Evolutionary conservation across 2,888 invertebrate genomes (phyloP).

Genomic region (Mesorhabditis sp.): DNA sequence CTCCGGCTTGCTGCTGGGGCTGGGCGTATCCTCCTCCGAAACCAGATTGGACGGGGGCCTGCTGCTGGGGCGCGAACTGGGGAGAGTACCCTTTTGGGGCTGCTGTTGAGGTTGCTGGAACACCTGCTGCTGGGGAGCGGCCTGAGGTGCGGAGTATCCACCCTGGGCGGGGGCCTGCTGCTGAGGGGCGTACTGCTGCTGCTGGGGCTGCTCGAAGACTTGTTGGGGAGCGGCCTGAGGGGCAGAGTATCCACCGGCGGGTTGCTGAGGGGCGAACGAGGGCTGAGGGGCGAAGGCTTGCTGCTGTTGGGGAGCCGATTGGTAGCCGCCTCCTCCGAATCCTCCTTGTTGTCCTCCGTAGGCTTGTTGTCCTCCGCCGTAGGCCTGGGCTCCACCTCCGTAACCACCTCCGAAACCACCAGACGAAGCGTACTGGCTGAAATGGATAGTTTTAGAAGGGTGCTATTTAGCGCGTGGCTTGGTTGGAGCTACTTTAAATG

Average conservation of each 20-base stretch:
- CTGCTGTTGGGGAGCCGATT: background rate
- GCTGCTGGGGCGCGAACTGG: slow-evolving; percentile 1
- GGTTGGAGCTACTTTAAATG: background rate
- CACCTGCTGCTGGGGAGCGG: background rate
- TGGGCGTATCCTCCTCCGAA: background rate
- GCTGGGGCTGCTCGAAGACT: too few relatives aligned
- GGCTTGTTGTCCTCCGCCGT: background rate
- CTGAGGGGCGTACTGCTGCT: too few relatives aligned
- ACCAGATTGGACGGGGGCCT: background rate
- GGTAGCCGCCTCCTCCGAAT: slow-evolving; percentile 3
- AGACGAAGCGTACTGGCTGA: background rate
- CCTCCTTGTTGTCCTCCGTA: background rate
- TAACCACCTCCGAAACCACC: background rate
- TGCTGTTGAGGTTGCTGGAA: too few relatives aligned
- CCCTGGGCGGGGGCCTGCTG: background rate
- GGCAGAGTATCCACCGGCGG: background rate
- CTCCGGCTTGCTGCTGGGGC: background rate
- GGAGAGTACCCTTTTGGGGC: background rate
- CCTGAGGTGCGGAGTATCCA: background rate
- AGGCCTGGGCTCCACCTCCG: background rate
- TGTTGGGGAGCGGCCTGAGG: background rate
- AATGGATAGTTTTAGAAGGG: background rate
- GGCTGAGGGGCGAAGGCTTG: background rate
- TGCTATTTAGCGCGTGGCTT: background rate
- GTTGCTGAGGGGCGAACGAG: background rate